These are phyloP conservation scores for Brachionus sp. DNA, from an alignment of 1,140 invertebrate genomes.

Conservation along the genomic window DNA sequence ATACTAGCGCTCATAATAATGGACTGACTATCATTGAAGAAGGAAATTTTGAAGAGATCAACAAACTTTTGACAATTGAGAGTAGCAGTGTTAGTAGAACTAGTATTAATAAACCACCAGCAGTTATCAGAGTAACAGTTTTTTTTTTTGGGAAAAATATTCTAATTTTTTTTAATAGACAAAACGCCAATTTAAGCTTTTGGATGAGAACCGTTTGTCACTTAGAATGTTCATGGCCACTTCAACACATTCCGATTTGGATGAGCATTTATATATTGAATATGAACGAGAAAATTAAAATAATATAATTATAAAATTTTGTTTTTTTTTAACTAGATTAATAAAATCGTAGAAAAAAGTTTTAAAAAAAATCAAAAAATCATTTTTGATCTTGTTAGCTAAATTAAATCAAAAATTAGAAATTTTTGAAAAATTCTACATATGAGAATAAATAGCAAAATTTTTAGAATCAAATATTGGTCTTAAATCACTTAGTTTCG, in stretches of 20 bases:
- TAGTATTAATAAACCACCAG: conserved; percentile 3
- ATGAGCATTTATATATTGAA: conserved; percentile 44
- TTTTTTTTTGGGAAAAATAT: not conserved
- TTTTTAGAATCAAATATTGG: too few species aligned
- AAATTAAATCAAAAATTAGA: too few species aligned
- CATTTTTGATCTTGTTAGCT: too few species aligned
- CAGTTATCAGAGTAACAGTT: not conserved
- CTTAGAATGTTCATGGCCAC: conserved; percentile 40
- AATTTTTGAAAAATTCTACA: too few species aligned
- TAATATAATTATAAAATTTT: not conserved
- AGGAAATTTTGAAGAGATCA: not conserved
- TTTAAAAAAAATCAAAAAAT: too few species aligned
- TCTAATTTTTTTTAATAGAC: conserved; percentile 17
- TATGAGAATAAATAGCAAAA: too few species aligned
- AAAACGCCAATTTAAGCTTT: conserved; percentile 13
- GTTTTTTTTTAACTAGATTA: not conserved
- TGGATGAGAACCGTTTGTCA: not conserved
- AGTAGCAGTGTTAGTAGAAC: conserved; percentile 1
- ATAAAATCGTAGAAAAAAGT: not conserved
- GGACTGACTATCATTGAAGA: conserved; percentile 33
- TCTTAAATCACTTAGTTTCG: too few species aligned
- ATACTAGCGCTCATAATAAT: conserved; percentile 33
- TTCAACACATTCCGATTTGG: not conserved
- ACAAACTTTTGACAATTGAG: not conserved
- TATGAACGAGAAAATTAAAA: conserved; percentile 37